Conservation (phyloP, 1,140 invertebrate genomes). For the Lepeophtheirus salmonis region DNA sequence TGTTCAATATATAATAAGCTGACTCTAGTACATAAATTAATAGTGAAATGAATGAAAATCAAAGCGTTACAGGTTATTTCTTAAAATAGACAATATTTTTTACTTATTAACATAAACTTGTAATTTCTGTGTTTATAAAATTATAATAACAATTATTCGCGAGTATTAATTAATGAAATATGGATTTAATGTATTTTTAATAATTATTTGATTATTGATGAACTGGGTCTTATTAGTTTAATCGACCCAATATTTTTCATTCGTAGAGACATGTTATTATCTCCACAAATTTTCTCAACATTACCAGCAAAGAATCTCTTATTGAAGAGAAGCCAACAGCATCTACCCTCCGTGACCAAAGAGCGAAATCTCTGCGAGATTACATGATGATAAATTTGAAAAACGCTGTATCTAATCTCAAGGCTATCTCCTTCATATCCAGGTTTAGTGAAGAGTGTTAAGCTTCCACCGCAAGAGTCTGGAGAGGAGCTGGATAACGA, state of each 20-base stretch:
- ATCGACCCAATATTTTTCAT: conserved; percentile 7
- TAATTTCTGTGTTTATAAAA: too few species aligned
- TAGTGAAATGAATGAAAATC: too few species aligned
- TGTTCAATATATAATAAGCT: too few species aligned
- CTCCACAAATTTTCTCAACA: conserved; percentile 16
- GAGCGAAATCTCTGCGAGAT: not conserved
- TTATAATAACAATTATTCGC: too few species aligned
- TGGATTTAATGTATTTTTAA: too few species aligned
- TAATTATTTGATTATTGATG: not conserved
- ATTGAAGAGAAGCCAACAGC: conserved; percentile 14
- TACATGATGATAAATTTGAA: conserved; percentile 5
- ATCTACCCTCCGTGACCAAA: not conserved
- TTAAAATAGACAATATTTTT: too few species aligned
- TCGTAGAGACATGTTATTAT: not conserved
- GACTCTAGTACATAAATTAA: too few species aligned
- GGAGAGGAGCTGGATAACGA: too few species aligned
- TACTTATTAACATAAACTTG: too few species aligned
- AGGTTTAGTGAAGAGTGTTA: conserved; percentile 3
- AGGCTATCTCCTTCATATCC: conserved; percentile 1
- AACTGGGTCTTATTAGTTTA: not conserved
- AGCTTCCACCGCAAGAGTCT: not conserved
- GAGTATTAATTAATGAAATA: too few species aligned
- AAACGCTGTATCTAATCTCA: not conserved
- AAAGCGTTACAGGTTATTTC: too few species aligned
- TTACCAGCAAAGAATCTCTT: conserved; percentile 10